Evolutionary conservation across 2,888 invertebrate species (phyloP).

Genomic region (Geophilus truncorum): DNA sequence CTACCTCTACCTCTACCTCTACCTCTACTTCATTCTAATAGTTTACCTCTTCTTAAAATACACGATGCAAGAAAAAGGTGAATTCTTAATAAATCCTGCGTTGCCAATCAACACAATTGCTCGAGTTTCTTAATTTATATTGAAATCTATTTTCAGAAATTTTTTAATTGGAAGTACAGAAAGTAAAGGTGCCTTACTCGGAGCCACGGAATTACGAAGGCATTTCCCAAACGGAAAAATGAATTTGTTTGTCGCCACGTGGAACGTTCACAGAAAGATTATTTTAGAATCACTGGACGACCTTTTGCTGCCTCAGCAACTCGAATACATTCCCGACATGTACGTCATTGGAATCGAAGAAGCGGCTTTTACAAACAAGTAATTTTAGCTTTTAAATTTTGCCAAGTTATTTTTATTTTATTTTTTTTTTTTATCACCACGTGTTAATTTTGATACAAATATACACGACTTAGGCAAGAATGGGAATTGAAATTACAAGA

Average conservation of each 20-base stretch:
- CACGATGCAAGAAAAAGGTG: background rate
- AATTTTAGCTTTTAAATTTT: background rate
- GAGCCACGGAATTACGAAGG: slow-evolving; percentile 76
- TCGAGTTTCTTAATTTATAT: too few relatives aligned
- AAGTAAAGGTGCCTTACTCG: slow-evolving; percentile 58
- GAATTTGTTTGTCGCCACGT: slow-evolving; percentile 83
- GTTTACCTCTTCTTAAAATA: background rate
- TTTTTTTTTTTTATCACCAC: background rate
- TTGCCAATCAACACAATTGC: too few relatives aligned
- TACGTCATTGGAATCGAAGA: slow-evolving; percentile 92
- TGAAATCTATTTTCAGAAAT: too few relatives aligned
- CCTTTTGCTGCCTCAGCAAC: slow-evolving; percentile 77
- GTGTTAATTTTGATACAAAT: too few relatives aligned
- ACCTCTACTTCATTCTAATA: background rate
- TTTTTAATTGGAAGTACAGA: slow-evolving; percentile 33
- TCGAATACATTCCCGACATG: slow-evolving; percentile 77
- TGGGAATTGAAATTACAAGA: slow-evolving; percentile 90
- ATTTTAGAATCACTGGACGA: slow-evolving; percentile 61
- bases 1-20: too few relatives aligned
- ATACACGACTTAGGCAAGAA: slow-evolving; percentile 59
- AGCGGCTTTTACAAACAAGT: slow-evolving; percentile 65
- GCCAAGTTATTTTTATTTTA: background rate
- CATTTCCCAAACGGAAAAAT: slow-evolving; percentile 79
- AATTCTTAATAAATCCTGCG: background rate
- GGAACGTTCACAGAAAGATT: slow-evolving; percentile 79